These are phyloP conservation scores for Heliconius erato DNA, from an alignment of 2,888 invertebrate species.

Conservation along the genomic window DNA sequence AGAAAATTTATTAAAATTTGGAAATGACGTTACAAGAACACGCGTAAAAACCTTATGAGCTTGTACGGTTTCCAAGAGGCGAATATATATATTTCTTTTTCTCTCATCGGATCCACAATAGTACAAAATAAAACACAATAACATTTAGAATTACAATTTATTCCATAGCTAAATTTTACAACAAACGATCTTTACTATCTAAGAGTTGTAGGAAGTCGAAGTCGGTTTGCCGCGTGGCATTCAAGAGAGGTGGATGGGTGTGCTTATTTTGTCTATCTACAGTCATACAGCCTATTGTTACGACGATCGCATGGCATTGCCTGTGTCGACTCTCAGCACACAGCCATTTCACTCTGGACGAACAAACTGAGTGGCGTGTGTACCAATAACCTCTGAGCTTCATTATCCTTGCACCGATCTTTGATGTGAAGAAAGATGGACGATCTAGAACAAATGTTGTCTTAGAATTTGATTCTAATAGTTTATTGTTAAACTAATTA, in stretches of 20 bases:
- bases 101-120: too few species aligned
- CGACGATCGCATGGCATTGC: conserved; percentile 76
- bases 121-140: not conserved
- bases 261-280: conserved; percentile 76
- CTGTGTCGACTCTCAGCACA: conserved; percentile 73
- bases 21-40: too few species aligned
- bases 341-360: conserved; percentile 77
- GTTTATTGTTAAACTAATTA: not conserved
- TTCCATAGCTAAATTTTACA: conserved; percentile 48
- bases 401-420: conserved; percentile 76
- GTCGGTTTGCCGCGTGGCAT: conserved; percentile 51
- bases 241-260: conserved; percentile 67
- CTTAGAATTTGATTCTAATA: conserved; percentile 8
- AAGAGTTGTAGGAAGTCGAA: conserved; percentile 55
- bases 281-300: conserved; percentile 76
- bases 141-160: conserved; percentile 41
- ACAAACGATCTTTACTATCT: conserved; percentile 54
- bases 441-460: conserved; percentile 63
- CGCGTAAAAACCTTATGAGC: too few species aligned
- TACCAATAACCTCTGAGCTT: conserved; percentile 77
- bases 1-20: too few species aligned
- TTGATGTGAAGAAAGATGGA: conserved; percentile 75
- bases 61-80: too few species aligned
- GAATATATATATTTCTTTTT: too few species aligned
- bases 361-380: conserved; percentile 79